A percentile compares a stretch with the other conserved stretches of the same genome.
phyloP scores from a whole-genome alignment of 1,140 invertebrate genomes.

The Neuroterus valhalla region DNA sequence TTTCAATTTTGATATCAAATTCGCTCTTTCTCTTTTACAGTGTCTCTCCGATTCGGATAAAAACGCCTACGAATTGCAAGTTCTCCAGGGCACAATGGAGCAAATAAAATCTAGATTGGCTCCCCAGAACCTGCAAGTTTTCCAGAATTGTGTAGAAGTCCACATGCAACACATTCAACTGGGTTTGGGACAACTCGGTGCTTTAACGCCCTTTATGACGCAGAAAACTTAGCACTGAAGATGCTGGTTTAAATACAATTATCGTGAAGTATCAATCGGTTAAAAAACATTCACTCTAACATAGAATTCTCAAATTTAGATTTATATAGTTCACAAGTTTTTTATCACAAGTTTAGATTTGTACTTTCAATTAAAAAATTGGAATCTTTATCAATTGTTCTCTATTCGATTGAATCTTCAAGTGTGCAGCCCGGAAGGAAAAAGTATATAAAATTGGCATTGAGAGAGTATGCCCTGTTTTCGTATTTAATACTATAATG shows the following conservation, averaged over 20 bases:
- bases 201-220: slow-evolving; percentile 70
- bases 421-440: too few relatives aligned
- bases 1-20: slow-evolving; percentile 21
- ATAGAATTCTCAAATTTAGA: too few relatives aligned
- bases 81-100: slow-evolving; percentile 93
- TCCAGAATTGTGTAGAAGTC: slow-evolving; percentile 93
- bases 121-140: slow-evolving; percentile 86
- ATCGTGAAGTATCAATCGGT: not conserved
- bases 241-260: slow-evolving; percentile 27
- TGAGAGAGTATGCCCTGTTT: not conserved
- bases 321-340: too few relatives aligned
- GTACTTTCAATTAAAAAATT: too few relatives aligned
- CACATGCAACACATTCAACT: slow-evolving; percentile 95
- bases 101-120: slow-evolving; percentile 89
- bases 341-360: too few relatives aligned
- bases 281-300: not conserved
- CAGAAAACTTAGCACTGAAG: slow-evolving; percentile 67
- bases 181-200: slow-evolving; percentile 81
- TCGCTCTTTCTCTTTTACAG: slow-evolving; percentile 69
- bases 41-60: slow-evolving; percentile 92
- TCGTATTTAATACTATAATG: slow-evolving; percentile 16
- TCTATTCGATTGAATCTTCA: too few relatives aligned
- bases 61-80: slow-evolving; percentile 93
- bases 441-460: not conserved
- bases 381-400: too few relatives aligned